A percentile compares a stretch with the other conserved stretches of the same genome.
Evolutionary conservation across 2,797 vertebrate species (phyloP).

Genomic region (Helarctos malayanus): DNA sequence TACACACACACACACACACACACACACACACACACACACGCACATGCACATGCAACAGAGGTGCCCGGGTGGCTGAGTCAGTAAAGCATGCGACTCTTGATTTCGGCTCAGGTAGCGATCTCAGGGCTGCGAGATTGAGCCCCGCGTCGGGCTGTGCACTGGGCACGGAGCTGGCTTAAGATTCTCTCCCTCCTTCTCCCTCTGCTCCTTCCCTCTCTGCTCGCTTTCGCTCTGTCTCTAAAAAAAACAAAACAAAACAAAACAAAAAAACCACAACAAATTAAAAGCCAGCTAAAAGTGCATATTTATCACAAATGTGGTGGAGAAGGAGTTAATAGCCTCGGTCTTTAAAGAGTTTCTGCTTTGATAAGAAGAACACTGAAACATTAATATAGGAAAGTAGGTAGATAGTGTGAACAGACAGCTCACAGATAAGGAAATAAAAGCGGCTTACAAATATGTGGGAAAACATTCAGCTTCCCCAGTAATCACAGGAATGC

Average conservation of each 20-base stretch:
- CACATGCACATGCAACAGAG: too few species aligned
- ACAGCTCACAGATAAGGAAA: not conserved
- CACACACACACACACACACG: not conserved
- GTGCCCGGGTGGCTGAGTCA: not conserved
- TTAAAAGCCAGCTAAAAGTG: not conserved
- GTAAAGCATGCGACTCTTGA: not conserved
- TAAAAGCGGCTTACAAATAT: not conserved
- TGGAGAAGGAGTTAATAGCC: not conserved
- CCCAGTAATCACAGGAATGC: conserved; percentile 22
- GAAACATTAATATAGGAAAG: not conserved
- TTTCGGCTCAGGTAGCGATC: not conserved
- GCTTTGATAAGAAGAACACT: conserved; percentile 24
- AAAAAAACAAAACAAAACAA: not conserved
- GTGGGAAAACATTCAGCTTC: not conserved
- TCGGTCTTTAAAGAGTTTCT: conserved; percentile 33
- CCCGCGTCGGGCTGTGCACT: not conserved
- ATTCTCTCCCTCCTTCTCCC: not conserved
- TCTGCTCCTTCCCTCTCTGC: not conserved
- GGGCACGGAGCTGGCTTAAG: not conserved
- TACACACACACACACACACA: not conserved
- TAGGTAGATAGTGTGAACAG: not conserved
- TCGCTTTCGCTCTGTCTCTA: not conserved
- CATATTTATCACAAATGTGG: not conserved
- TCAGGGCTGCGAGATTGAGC: not conserved
- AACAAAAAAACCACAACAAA: not conserved